These are phyloP conservation scores for Euschistus heros DNA, from an alignment of 1,140 invertebrate species.

Conservation along the genomic window DNA sequence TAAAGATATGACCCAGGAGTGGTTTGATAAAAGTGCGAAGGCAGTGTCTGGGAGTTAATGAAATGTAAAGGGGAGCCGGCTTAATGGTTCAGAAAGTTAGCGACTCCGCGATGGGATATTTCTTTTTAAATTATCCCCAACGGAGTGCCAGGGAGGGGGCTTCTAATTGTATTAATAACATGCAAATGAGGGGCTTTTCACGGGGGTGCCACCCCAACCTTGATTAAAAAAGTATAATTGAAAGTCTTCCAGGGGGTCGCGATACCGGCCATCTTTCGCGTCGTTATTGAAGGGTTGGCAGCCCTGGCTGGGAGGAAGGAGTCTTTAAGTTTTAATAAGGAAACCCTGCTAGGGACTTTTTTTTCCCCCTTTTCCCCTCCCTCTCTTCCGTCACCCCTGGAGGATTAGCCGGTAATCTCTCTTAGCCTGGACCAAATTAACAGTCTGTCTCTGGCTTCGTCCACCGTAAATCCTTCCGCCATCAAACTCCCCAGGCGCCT, in stretches of 20 bases:
- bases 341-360: not conserved
- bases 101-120: constrained; percentile 19
- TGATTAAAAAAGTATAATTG: constrained; percentile 30
- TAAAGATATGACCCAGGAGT: not conserved
- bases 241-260: constrained; percentile 10
- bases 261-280: constrained; percentile 19
- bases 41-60: constrained; percentile 16
- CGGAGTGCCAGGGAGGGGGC: constrained; percentile 4
- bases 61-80: constrained; percentile 16
- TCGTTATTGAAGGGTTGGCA: constrained; percentile 21
- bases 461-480: too few relatives aligned
- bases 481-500: too few relatives aligned
- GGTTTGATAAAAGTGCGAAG: not conserved
- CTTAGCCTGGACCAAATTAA: not conserved
- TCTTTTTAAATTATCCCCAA: constrained; percentile 23
- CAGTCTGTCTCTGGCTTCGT: not conserved
- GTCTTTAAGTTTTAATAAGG: constrained; percentile 18
- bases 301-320: not conserved
- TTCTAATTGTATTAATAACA: constrained; percentile 26
- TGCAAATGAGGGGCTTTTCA: constrained; percentile 20
- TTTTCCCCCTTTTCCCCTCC: not conserved
- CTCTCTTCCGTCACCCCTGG: not conserved
- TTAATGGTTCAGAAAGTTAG: constrained; percentile 27
- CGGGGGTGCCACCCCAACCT: constrained; percentile 33
- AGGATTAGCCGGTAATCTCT: constrained; percentile 4